These are phyloP conservation scores for Desmodus rotundus DNA, from an alignment of 2,113 vertebrate species.

Conservation along the genomic window DNA sequence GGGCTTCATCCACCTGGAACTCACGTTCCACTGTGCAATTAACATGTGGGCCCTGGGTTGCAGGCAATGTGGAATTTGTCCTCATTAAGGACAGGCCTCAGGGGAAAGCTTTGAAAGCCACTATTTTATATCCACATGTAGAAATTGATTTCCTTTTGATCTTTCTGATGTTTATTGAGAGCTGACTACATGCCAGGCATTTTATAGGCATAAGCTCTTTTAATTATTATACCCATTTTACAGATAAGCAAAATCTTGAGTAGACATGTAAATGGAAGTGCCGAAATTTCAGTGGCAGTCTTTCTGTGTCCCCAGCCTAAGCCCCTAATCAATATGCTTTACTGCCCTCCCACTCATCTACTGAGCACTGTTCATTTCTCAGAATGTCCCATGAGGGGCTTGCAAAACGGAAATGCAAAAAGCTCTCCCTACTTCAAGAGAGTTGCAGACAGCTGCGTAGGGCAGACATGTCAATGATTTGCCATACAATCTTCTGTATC, in stretches of 20 bases:
- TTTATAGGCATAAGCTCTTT: neutral
- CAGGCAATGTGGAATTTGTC: neutral
- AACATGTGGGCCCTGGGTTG: rapidly evolving
- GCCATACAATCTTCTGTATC: neutral
- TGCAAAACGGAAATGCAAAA: neutral
- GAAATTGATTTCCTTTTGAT: neutral
- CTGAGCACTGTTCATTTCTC: neutral
- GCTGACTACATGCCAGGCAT: neutral
- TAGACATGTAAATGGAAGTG: neutral
- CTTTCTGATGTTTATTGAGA: neutral
- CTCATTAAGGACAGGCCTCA: neutral
- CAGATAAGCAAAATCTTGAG: neutral
- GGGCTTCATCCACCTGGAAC: neutral
- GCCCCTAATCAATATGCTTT: neutral
- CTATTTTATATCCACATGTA: neutral
- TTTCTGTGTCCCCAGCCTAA: neutral
- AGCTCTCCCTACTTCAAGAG: neutral
- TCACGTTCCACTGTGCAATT: rapidly evolving
- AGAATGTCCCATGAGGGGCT: neutral
- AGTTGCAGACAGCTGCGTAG: neutral
- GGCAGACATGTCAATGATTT: neutral
- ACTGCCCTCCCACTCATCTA: neutral
- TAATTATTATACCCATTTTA: neutral
- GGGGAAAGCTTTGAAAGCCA: neutral
- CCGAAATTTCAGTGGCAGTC: neutral